phyloP scores from a whole-genome alignment of 2,888 invertebrate genomes.

The Hipparchia semele region DNA sequence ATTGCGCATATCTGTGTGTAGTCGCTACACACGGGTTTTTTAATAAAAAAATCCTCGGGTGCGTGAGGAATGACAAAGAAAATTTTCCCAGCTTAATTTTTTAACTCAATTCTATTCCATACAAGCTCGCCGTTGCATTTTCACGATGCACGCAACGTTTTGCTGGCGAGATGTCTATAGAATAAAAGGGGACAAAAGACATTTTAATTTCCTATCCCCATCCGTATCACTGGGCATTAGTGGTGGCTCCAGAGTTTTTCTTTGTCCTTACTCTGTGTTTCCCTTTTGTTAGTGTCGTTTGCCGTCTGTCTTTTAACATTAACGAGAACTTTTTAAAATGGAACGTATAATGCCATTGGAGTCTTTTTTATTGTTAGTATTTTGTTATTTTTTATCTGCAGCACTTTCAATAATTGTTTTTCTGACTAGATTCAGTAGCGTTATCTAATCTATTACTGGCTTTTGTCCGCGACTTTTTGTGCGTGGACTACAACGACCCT shows the following conservation, averaged over 20 bases:
- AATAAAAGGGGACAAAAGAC: conserved; percentile 60
- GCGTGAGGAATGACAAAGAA: too few species aligned
- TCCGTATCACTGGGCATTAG: conserved; percentile 33
- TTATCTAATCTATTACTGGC: too few species aligned
- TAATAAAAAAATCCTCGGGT: too few species aligned
- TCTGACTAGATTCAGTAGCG: neutral
- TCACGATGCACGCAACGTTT: conserved; percentile 51
- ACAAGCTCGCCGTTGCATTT: conserved; percentile 56
- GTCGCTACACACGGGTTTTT: too few species aligned
- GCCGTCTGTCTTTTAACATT: conserved; percentile 20
- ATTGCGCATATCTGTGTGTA: too few species aligned
- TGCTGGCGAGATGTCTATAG: conserved; percentile 62
- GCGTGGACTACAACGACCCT: too few species aligned
- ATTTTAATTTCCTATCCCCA: conserved; percentile 68
- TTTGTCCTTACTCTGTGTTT: conserved; percentile 23
- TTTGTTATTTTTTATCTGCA: neutral
- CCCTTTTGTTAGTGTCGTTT: conserved; percentile 23
- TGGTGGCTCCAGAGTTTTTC: conserved; percentile 18
- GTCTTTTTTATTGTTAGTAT: conserved; percentile 8
- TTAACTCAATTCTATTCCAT: conserved; percentile 59
- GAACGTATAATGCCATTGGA: conserved; percentile 11
- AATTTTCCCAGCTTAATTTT: conserved; percentile 55
- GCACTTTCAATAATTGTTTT: neutral
- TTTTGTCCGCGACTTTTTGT: too few species aligned
- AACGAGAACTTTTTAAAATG: conserved; percentile 15